Evolutionary conservation across 1,140 invertebrate species (phyloP).

Genomic region (Sitophilus oryzae): DNA sequence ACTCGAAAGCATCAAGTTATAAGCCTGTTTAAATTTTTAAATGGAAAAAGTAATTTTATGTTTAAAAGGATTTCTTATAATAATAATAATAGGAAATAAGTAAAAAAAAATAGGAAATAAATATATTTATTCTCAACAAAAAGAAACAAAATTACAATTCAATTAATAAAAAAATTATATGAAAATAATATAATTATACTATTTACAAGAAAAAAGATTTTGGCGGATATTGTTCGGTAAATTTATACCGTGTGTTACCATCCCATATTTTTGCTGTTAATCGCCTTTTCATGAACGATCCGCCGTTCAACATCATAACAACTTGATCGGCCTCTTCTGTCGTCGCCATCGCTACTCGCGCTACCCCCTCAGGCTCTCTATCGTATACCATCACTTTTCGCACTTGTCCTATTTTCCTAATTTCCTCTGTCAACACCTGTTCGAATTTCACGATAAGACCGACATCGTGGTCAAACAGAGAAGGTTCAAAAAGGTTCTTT

Average conservation of each 20-base stretch:
- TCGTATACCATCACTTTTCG: conserved; percentile 91
- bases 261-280: conserved; percentile 89
- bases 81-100: too few relatives aligned
- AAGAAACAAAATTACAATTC: too few relatives aligned
- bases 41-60: too few relatives aligned
- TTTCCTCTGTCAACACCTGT: conserved; percentile 84
- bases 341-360: conserved; percentile 84
- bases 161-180: too few relatives aligned
- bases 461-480: conserved; percentile 86
- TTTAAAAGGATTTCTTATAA: too few relatives aligned
- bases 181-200: too few relatives aligned
- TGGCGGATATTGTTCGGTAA: conserved; percentile 86
- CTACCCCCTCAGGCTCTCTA: conserved; percentile 89
- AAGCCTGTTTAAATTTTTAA: too few relatives aligned
- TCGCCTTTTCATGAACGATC: conserved; percentile 85
- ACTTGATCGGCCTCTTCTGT: conserved; percentile 89
- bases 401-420: conserved; percentile 86
- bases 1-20: conserved; percentile 97
- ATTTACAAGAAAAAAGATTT: too few relatives aligned
- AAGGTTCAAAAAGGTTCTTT: conserved; percentile 88
- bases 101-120: too few relatives aligned
- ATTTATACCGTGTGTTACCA: conserved; percentile 89
- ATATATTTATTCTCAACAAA: conserved; percentile 56
- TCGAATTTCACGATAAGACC: conserved; percentile 85
- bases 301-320: conserved; percentile 78